phyloP scores from a whole-genome alignment of 2,113 vertebrate species.

The Albula glossodonta region DNA sequence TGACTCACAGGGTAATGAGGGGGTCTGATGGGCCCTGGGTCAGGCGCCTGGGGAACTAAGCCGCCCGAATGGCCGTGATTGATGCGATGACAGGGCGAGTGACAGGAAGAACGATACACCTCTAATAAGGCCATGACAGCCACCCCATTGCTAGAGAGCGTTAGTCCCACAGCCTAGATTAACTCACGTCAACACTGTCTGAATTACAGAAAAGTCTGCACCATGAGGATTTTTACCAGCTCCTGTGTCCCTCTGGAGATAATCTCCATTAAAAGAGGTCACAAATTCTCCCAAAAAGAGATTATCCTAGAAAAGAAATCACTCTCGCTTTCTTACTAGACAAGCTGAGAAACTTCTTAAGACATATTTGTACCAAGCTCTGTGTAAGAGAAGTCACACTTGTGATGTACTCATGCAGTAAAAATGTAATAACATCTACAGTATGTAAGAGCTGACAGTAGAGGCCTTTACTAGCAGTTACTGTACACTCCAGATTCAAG shows the following conservation, averaged over 20 bases:
- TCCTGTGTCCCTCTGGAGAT: background rate
- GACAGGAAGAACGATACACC: background rate
- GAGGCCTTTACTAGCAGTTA: background rate
- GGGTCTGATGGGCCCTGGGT: slow-evolving; percentile 36
- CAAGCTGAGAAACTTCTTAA: background rate
- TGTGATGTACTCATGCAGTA: too few species aligned
- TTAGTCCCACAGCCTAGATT: background rate
- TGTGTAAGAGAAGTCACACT: background rate
- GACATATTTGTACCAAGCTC: background rate
- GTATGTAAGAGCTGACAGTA: too few species aligned
- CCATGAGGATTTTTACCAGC: background rate
- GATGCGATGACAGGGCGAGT: slow-evolving; percentile 6
- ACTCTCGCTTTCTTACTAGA: background rate
- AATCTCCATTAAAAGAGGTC: background rate
- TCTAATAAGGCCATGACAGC: slow-evolving; percentile 20
- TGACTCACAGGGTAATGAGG: slow-evolving; percentile 33
- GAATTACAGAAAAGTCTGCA: background rate
- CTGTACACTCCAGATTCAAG: background rate
- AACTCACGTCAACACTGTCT: background rate
- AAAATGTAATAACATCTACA: too few species aligned
- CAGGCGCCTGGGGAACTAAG: slow-evolving; percentile 25
- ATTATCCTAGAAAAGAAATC: background rate
- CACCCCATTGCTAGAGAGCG: background rate
- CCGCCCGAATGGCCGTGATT: slow-evolving; percentile 9
- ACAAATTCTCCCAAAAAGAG: background rate